Base-by-base conservation (phyloP, 2,113 vertebrate species). In the Synodontis membranacea region DNA sequence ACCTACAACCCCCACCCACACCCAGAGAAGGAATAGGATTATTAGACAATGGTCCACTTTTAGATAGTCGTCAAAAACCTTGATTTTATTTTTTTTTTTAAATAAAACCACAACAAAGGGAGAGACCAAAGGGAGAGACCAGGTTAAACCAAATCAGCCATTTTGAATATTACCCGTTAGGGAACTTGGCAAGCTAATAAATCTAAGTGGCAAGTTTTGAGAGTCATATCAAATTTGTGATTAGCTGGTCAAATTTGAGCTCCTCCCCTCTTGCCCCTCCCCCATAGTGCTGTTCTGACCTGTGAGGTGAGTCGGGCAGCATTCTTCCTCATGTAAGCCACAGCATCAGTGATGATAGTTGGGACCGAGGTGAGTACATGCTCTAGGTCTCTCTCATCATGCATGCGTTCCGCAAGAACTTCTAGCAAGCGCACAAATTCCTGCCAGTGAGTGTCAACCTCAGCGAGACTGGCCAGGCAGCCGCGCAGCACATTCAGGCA, bases 401-500 rank as follows among this genome's bases (percentile, higher is more conserved):
- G 93, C 95, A 97, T 96, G 5, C 95, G 92, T 0, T 91, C 79
- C 0, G 96, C 96, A 54, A 97, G 92, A 44, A 95, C 93, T 90
- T 97, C 97, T 92, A 98, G 84, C 0, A 96, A 95, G 82, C 87
- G 93, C 58, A 97, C 93, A 31, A 96, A 97, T 0, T 93, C 93
- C 52, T 88, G 92, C 97, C 97, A 98, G 75, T 96, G 96, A 37
- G 86, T 42, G 84, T 97, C 96, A n/a, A 98, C 93, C 91, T 97
- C 97, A 0, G 95, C 96, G 89, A 96, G 6, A 80, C 93, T 94
- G 0, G 96, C 96, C 87, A 98, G 91, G 91, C 97, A 98, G 84
- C 97, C 97, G 0, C 95, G 92, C 75, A 96, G 80, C 50, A 97
- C 94, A 0, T 96, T 97, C 86, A 98, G 96, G 91, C 97, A 97